Conservation (phyloP, 2,113 vertebrate species). For the Prinia subflava region DNA sequence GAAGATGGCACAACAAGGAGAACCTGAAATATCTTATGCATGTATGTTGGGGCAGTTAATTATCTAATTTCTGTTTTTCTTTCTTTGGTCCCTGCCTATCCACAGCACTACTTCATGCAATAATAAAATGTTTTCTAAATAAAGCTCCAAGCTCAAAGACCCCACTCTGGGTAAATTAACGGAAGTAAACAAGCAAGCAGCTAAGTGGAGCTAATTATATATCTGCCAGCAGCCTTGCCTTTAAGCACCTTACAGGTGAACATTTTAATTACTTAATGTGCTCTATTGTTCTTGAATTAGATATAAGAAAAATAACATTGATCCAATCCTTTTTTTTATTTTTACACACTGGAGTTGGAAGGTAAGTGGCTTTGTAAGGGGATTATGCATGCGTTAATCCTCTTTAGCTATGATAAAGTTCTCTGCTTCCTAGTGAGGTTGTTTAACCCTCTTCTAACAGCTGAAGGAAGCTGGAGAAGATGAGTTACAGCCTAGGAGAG, state of each 20-base stretch:
- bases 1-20: background rate
- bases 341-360: conserved; percentile 20
- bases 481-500: background rate
- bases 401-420: conserved; percentile 47
- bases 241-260: conserved; percentile 53
- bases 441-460: conserved; percentile 45
- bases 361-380: conserved; percentile 56
- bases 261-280: conserved; percentile 63
- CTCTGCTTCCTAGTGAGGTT: conserved; percentile 25
- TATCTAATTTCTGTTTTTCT: background rate
- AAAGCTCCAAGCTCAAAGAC: background rate
- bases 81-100: background rate
- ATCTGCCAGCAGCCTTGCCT: conserved; percentile 14
- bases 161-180: background rate
- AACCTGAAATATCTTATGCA: background rate
- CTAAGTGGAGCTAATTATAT: conserved; percentile 38
- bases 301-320: conserved; percentile 49
- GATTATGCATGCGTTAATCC: conserved; percentile 33
- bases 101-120: background rate
- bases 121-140: conserved; percentile 4
- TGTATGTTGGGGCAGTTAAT: background rate
- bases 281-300: conserved; percentile 60
- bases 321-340: conserved; percentile 46
- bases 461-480: background rate
- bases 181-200: conserved; percentile 22